Conservation (phyloP, 2,888 invertebrate genomes). For the Metopia argyrocephala region DNA sequence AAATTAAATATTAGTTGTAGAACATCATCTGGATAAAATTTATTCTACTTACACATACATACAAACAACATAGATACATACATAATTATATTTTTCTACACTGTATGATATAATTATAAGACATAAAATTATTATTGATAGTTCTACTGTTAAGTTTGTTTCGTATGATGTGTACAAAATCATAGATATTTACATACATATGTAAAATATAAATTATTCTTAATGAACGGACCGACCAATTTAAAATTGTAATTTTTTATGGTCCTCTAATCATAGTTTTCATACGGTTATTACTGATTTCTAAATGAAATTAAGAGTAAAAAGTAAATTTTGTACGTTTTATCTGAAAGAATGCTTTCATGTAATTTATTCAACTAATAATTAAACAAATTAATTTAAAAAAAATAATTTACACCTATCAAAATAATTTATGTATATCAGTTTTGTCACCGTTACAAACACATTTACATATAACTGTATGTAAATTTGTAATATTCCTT, state of each 20-base stretch:
- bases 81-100: neutral
- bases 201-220: no score
- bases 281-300: neutral
- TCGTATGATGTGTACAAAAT: neutral
- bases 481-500: no score
- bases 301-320: neutral
- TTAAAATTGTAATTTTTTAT: neutral
- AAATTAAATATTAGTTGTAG: neutral
- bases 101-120: neutral
- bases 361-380: neutral
- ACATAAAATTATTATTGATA: constrained; percentile 1
- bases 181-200: neutral
- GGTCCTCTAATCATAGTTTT: neutral
- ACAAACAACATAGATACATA: no score
- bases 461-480: no score
- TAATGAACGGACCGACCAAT: no score
- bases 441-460: no score
- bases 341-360: constrained; percentile 9
- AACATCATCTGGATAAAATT: no score
- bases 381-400: no score
- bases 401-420: no score
- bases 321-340: constrained; percentile 42
- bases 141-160: neutral
- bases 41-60: neutral
- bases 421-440: no score